These are phyloP conservation scores for Atethmia centrago DNA, from an alignment of 2,888 invertebrate species.

Conservation along the genomic window DNA sequence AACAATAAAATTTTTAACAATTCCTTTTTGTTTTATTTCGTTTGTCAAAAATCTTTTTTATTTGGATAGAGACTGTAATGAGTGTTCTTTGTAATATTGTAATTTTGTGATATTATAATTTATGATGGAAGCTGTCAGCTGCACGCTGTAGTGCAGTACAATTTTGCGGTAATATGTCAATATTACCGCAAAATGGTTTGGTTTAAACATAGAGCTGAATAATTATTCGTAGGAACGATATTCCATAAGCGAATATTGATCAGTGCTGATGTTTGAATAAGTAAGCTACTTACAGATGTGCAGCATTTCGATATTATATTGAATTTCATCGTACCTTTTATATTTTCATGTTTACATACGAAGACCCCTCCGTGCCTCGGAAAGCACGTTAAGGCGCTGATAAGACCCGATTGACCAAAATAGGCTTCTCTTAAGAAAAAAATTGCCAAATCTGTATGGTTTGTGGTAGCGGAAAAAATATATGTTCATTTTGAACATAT, in stretches of 20 bases:
- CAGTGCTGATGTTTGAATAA: slow-evolving; percentile 7
- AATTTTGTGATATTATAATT: slow-evolving; percentile 25
- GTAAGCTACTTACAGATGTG: not conserved
- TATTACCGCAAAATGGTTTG: too few relatives aligned
- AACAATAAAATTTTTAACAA: slow-evolving; percentile 49
- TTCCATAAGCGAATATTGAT: slow-evolving; percentile 26
- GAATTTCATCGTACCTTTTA: not conserved
- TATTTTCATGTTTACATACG: too few relatives aligned
- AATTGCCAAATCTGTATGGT: too few relatives aligned
- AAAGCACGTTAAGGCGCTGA: too few relatives aligned
- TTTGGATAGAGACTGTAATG: slow-evolving; percentile 28
- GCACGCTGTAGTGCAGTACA: slow-evolving; percentile 18
- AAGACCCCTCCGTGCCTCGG: too few relatives aligned
- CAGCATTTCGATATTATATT: slow-evolving; percentile 7
- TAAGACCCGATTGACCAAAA: too few relatives aligned
- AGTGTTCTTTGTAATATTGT: slow-evolving; percentile 8
- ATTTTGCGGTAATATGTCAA: slow-evolving; percentile 38
- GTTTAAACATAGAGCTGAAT: slow-evolving; percentile 13
- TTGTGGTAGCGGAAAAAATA: too few relatives aligned
- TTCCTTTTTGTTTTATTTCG: slow-evolving; percentile 24
- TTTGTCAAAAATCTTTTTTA: slow-evolving; percentile 25
- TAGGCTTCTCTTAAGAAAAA: too few relatives aligned
- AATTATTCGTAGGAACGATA: slow-evolving; percentile 36
- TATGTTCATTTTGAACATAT: too few relatives aligned
- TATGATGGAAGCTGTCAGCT: slow-evolving; percentile 9